A percentile compares a stretch with the other conserved stretches of the same genome.
phyloP scores from a whole-genome alignment of 1,140 invertebrate species.

The Gryllus bimaculatus region DNA sequence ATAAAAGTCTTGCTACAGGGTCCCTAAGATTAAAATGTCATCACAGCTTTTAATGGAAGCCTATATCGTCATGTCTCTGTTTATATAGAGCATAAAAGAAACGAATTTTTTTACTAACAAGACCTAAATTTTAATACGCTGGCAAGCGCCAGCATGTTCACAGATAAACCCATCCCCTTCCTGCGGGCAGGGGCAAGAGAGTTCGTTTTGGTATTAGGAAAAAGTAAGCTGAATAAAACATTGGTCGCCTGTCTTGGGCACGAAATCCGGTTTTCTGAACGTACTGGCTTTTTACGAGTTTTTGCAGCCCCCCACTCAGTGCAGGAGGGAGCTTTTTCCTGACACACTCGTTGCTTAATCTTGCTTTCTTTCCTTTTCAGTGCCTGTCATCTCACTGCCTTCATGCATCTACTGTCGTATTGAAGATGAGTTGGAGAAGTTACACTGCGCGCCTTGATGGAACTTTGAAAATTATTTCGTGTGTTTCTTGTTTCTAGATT shows the following conservation, averaged over 20 bases:
- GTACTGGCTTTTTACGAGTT: too few relatives aligned
- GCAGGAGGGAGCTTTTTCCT: too few relatives aligned
- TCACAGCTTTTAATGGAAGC: neutral
- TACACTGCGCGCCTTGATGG: too few relatives aligned
- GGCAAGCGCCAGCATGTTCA: neutral
- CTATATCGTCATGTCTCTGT: neutral
- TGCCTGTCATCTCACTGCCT: too few relatives aligned
- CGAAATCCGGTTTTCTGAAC: neutral
- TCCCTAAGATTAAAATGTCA: neutral
- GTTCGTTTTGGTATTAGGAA: neutral
- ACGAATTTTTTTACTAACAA: neutral
- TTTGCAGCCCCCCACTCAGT: too few relatives aligned
- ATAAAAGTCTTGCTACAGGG: neutral
- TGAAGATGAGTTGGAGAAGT: too few relatives aligned
- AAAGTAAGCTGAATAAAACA: neutral
- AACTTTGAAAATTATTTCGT: too few relatives aligned
- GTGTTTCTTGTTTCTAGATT: too few relatives aligned
- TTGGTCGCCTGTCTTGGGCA: neutral
- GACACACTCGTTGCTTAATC: too few relatives aligned
- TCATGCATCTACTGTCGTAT: too few relatives aligned
- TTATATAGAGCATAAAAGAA: neutral
- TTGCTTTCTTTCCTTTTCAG: too few relatives aligned
- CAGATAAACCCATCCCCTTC: neutral
- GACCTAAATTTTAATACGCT: neutral
- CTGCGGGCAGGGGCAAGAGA: neutral